Percentiles rank a stretch among this genome's conserved stretches.
Conservation (phyloP, 2,888 invertebrate species). For the Drosophila merina region DNA sequence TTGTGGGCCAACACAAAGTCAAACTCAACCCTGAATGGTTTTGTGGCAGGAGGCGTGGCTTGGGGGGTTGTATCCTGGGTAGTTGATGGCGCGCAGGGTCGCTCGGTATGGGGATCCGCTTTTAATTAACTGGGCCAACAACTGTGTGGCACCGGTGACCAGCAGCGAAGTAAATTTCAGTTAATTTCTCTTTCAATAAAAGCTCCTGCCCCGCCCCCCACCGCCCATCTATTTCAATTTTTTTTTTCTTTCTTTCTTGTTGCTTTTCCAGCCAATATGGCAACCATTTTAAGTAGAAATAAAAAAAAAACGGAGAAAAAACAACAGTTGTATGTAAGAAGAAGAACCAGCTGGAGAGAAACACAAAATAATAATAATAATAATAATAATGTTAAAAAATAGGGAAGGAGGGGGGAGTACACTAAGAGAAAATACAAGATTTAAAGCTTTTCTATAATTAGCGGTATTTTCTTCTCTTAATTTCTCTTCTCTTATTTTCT, state of each 20-base stretch:
- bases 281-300: conserved; percentile 28
- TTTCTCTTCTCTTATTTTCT: neutral
- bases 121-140: conserved; percentile 77
- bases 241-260: neutral
- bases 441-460: too few species aligned
- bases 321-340: neutral
- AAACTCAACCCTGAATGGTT: conserved; percentile 15
- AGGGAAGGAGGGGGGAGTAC: conserved; percentile 22
- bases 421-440: conserved; percentile 7
- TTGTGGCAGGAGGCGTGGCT: neutral
- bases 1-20: neutral
- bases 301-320: conserved; percentile 5
- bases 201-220: conserved; percentile 9
- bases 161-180: conserved; percentile 69
- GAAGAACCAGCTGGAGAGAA: neutral
- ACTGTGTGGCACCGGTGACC: conserved; percentile 36
- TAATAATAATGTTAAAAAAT: conserved; percentile 23
- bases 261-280: conserved; percentile 34
- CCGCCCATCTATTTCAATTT: neutral
- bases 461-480: too few species aligned
- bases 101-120: conserved; percentile 17
- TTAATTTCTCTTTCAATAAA: conserved; percentile 78
- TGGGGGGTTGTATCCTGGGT: too few species aligned
- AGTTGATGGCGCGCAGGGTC: too few species aligned
- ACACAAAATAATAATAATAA: conserved; percentile 49